phyloP scores from a whole-genome alignment of 2,797 vertebrate genomes.

The Hoplostethus mediterraneus region DNA sequence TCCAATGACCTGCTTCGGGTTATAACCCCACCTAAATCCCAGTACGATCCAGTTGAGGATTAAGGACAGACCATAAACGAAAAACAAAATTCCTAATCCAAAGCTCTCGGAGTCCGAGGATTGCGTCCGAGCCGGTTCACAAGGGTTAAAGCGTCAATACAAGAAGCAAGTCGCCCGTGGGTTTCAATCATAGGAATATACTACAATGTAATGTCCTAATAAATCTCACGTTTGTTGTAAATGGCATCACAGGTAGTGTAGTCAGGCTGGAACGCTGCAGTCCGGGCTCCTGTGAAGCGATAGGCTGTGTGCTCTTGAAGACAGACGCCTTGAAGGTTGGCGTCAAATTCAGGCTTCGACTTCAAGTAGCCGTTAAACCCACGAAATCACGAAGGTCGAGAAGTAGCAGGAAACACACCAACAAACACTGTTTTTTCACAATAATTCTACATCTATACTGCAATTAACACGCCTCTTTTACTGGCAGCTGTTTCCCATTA shows the following conservation, averaged over 20 bases:
- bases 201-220: slow-evolving; percentile 39
- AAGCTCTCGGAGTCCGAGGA: slow-evolving; percentile 53
- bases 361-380: slow-evolving; percentile 38
- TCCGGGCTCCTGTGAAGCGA: slow-evolving; percentile 42
- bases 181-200: slow-evolving; percentile 36
- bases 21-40: slow-evolving; percentile 81
- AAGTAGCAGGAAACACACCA: slow-evolving; percentile 43
- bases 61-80: slow-evolving; percentile 36
- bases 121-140: slow-evolving; percentile 49
- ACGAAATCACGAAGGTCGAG: slow-evolving; percentile 51
- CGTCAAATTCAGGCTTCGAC: slow-evolving; percentile 50
- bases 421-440: background rate
- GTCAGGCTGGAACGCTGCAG: slow-evolving; percentile 61
- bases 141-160: slow-evolving; percentile 47
- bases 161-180: slow-evolving; percentile 48
- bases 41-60: slow-evolving; percentile 56
- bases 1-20: slow-evolving; percentile 71
- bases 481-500: slow-evolving; percentile 30
- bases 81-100: slow-evolving; percentile 47
- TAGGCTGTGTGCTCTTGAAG: slow-evolving; percentile 43
- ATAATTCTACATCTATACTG: slow-evolving; percentile 2
- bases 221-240: slow-evolving; percentile 47
- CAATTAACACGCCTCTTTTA: slow-evolving; percentile 37
- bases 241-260: slow-evolving; percentile 47
- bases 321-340: slow-evolving; percentile 51